Evolutionary conservation across 2,888 invertebrate genomes (phyloP), one percentile per base, ranked within the genome.

Genomic region (Synergus japonicus): DNA sequence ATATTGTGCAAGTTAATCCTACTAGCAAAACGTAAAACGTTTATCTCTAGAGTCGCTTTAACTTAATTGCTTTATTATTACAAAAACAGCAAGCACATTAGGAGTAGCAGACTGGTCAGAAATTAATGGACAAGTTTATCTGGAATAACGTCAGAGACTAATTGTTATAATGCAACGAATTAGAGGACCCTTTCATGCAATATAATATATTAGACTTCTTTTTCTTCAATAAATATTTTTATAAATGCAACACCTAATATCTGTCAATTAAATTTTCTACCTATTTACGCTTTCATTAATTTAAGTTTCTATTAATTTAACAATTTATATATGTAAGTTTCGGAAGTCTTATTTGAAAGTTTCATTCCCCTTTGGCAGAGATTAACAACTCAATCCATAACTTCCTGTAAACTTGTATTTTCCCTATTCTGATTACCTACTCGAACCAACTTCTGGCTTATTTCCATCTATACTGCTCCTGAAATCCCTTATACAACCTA

Each of bases 21-120:
- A 22, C 49, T 46, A 49, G 15, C 15, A 5, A 29, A 49, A 73
- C 69, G 60, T 67, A 67, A 22, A 46, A 67, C 5, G 29, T 73
- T 73, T 54, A 73, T 29, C 49, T 37, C 49, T 73, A 73, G 49
- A 49, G 69, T 37, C 10, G 54, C 49, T 49, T 37, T 54, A 73
- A 73, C 46, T 37, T 49, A 73, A 73, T 73, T 54, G 69, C 69
- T 73, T 73, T 29, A 49, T 69, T 73, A 49, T 69, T 73, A 49
- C 10, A 73, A 29, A 73, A 29, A n/a, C 9, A 49, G 49, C 15
- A 54, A 73, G 49, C n/a, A 10, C 37, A 73, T 49, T 73, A 54
- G 7, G 49, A 73, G 69, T 29, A 18, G 5, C 12, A 22, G 46
- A 29, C 22, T 73, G 9, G n/a, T 49, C 37, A 46, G 41, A 10